Base-by-base conservation (phyloP, 2,888 invertebrate genomes). In the Xanthia icteritia region DNA sequence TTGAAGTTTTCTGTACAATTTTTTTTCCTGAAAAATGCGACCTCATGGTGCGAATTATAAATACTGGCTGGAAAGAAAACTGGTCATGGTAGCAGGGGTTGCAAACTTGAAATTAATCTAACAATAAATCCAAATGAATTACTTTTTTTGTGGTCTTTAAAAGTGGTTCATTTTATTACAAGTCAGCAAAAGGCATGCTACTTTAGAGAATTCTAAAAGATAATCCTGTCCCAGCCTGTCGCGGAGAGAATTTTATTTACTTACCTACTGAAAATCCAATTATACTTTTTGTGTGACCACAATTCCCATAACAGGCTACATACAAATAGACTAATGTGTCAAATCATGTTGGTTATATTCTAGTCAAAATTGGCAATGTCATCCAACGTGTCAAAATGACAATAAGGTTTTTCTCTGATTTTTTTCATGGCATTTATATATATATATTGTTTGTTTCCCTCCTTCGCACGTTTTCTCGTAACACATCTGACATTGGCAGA, bases 281-380 rank as follows among this genome's bases (percentile, higher is more conserved):
- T 64, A 76, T 36, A 70, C 13, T 73, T 80, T 83, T 80, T 80
- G 23, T 51, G 15, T 36, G 5, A 13, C 20, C 13, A 31, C n/a
- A 13, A 64, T 64, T 70, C 76, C 48, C 36, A 5, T 20, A 36
- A 6, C 31, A 54, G 36, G 27, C n/a, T 36, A 51, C 27, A 63
- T 36, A 51, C 27, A 63, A 69, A 76, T 54, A 80, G n/a, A 48
- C 27, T 67, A 69, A 71, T 64, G 61, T 74, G 51, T 56, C 56
- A 73, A 70, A 83, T 68, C 45, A 77, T 79, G 63, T 61, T 76
- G 58, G 56, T 69, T 76, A 65, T 64, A 71, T 78, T 78, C 48
- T 66, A 39, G 36, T 27, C 51, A 17, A 72, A 79, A 74, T 73
- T 71, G 39, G 68, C 74, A 61, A 58, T 66, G 79, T 87, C 85